Conservation (phyloP, 2,888 invertebrate species). For the Tachina fera region DNA sequence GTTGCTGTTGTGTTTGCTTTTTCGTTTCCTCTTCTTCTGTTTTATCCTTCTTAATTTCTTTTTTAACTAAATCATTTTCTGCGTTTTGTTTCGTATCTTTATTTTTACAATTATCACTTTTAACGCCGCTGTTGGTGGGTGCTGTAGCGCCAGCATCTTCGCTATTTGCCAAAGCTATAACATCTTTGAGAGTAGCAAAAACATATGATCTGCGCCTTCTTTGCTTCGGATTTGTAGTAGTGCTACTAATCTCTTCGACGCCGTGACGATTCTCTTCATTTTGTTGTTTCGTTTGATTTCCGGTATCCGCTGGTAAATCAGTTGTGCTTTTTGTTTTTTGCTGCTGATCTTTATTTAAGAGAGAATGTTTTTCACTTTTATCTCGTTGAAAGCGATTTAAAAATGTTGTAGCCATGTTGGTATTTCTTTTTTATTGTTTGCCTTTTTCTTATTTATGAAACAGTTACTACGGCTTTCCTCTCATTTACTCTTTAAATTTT, state of each 20-base stretch:
- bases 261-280: slow-evolving; percentile 58
- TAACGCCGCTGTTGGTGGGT: slow-evolving; percentile 48
- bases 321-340: slow-evolving; percentile 53
- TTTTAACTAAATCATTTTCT: slow-evolving; percentile 43
- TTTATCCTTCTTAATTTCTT: slow-evolving; percentile 66
- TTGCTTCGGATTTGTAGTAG: slow-evolving; percentile 71
- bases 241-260: slow-evolving; percentile 46
- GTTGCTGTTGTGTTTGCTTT: slow-evolving; percentile 36
- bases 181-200: slow-evolving; percentile 70
- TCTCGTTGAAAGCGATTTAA: slow-evolving; percentile 81
- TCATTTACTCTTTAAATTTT: slow-evolving; percentile 2
- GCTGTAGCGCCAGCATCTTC: slow-evolving; percentile 54
- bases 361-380: slow-evolving; percentile 79
- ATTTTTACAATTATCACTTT: slow-evolving; percentile 58
- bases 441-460: slow-evolving; percentile 24
- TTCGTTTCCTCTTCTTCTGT: slow-evolving; percentile 47
- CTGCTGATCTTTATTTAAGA: slow-evolving; percentile 74
- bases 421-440: slow-evolving; percentile 1
- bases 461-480: background rate
- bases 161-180: slow-evolving; percentile 59
- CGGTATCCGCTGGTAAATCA: slow-evolving; percentile 46
- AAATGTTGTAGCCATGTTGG: slow-evolving; percentile 78
- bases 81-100: slow-evolving; percentile 60
- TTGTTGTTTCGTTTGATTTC: slow-evolving; percentile 63
- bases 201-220: slow-evolving; percentile 68